Base-by-base conservation (phyloP, 2,797 vertebrate genomes). In the Onychomys torridus region DNA sequence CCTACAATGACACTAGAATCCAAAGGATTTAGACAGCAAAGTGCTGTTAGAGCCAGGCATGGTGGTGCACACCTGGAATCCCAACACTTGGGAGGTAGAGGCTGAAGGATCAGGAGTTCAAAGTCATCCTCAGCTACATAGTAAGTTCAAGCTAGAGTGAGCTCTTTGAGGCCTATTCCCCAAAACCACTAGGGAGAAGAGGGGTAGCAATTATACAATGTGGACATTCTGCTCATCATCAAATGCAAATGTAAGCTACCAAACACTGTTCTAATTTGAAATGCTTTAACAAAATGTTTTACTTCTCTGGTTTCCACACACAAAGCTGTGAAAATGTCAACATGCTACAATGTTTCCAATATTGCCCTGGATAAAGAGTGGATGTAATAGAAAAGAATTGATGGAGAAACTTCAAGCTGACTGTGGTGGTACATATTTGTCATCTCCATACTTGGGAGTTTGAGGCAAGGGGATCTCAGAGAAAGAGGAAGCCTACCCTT, bases 261-360 rank as follows among this genome's bases (percentile, higher is more conserved):
- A 79, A 94, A 90, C 49, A 87, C 37, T 40, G 52, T 3, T 43
- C 29, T 34, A 65, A 87, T 40, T 40, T 23, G 61, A 92, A 85
- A 43, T 40, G 89, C 27, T 86, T 94, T 63, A 82, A 61, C 46
- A 65, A 89, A 83, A 84, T 57, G 65, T 29, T 82, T 76, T 84
- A 37, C 4, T 52, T 86, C 11, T 9, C n/a, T 14, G 40, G 43
- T 88, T 89, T 95, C 83, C 76, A 81, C 34, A 21, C 67, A 92
- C 37, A 91, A 96, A 91, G 37, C 11, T 17, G 23, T 25, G 59
- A 23, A 37, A 37, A 84, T 73, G 59, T 23, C 71, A 96, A 89
- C 11, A 76, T 17, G 25, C 27, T 75, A 40, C 32, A 73, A 52
- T 73, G 9, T 73, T 57, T 88, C 49, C 34, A 73, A 29, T 46